These are phyloP conservation scores for Brachionus koreanus DNA, from an alignment of 1,140 invertebrate species.

Conservation along the genomic window DNA sequence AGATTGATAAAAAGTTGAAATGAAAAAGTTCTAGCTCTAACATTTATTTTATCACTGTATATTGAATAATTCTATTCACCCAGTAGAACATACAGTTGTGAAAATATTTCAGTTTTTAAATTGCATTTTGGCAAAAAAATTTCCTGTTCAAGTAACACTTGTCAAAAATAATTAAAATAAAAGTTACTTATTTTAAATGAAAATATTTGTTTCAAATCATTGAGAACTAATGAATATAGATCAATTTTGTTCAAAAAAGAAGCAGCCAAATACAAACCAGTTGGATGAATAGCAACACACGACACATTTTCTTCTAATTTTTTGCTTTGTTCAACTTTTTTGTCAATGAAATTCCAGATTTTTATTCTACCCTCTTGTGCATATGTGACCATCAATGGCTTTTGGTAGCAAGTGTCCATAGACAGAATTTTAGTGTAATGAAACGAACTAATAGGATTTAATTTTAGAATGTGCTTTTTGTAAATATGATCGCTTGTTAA, in stretches of 20 bases:
- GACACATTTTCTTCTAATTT: background rate
- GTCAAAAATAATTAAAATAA: background rate
- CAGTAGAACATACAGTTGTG: too few relatives aligned
- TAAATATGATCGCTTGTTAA: slow-evolving; percentile 9
- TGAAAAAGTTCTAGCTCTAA: too few relatives aligned
- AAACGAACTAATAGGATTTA: background rate
- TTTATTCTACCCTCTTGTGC: background rate
- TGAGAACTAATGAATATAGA: slow-evolving; percentile 12
- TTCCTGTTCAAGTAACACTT: background rate
- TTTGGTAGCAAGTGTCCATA: background rate
- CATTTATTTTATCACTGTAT: too few relatives aligned
- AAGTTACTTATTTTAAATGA: slow-evolving; percentile 15
- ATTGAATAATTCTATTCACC: too few relatives aligned
- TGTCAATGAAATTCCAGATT: slow-evolving; percentile 9
- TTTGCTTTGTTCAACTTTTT: background rate
- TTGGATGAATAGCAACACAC: background rate
- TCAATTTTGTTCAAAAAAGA: slow-evolving; percentile 18
- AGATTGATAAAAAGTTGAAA: too few relatives aligned
- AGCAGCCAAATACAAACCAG: background rate
- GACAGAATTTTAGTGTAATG: slow-evolving; percentile 10
- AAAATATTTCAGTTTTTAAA: background rate
- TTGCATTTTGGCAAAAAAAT: background rate
- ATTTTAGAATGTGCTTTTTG: background rate
- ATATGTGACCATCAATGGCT: background rate
- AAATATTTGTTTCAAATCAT: slow-evolving; percentile 18